phyloP scores from a whole-genome alignment of 2,113 vertebrate genomes.

The western clawed frog (Xenopus tropicalis) region DNA sequence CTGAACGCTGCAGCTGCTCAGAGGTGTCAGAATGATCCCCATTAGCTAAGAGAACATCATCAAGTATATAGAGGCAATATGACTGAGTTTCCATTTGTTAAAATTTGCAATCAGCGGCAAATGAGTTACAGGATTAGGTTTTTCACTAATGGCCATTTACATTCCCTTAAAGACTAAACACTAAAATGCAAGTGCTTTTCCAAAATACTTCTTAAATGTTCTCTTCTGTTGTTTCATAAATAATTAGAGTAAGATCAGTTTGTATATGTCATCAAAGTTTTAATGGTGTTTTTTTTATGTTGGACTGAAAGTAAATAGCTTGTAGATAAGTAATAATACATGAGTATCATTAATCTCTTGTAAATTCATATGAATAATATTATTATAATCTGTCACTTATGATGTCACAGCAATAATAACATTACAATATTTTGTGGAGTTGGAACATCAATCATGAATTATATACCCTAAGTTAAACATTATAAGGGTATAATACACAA shows the following conservation, averaged over 20 bases:
- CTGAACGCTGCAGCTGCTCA: not conserved
- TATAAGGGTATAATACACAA: too few relatives aligned
- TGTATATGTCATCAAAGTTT: constrained; percentile 8
- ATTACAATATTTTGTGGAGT: too few relatives aligned
- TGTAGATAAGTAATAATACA: too few relatives aligned
- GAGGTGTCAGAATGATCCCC: not conserved
- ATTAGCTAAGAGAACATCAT: not conserved
- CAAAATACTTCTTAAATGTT: not conserved
- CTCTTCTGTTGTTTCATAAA: not conserved
- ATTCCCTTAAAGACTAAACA: not conserved
- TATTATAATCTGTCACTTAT: too few relatives aligned
- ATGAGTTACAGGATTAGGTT: not conserved
- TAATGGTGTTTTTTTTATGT: not conserved
- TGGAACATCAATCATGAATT: too few relatives aligned
- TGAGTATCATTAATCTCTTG: too few relatives aligned
- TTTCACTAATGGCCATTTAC: not conserved
- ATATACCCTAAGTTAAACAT: too few relatives aligned
- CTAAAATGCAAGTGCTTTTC: not conserved
- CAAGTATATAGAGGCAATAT: not conserved
- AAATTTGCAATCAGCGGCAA: not conserved
- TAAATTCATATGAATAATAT: too few relatives aligned
- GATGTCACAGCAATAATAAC: too few relatives aligned
- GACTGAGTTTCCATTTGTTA: not conserved
- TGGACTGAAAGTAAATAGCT: too few relatives aligned
- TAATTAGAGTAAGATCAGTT: not conserved